A percentile compares a stretch with the other conserved stretches of the same genome.
Evolutionary conservation across 2,888 invertebrate species (phyloP).

Genomic region (Tetheella fluctuosa): DNA sequence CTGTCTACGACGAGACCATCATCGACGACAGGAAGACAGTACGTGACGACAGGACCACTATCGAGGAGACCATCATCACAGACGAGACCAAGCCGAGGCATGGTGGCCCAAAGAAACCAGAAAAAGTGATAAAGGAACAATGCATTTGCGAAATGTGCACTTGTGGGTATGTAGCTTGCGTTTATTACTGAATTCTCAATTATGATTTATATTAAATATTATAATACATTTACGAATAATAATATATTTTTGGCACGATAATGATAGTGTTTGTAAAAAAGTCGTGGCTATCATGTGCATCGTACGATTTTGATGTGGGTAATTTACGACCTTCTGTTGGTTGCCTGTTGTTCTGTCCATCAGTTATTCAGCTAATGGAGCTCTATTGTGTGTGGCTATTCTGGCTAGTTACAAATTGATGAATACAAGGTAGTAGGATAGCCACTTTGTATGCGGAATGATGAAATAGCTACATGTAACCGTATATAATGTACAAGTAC

Average conservation of each 20-base stretch:
- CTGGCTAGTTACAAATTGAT: background rate
- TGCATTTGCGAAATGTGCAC: conserved; percentile 96
- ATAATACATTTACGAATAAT: too few species aligned
- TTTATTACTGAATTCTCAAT: background rate
- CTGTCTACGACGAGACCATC: conserved; percentile 76
- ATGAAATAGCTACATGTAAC: conserved; percentile 9
- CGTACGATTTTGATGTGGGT: conserved; percentile 13
- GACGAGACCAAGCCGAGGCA: conserved; percentile 70
- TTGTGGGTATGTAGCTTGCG: conserved; percentile 89
- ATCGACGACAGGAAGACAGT: conserved; percentile 75
- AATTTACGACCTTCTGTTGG: conserved; percentile 27
- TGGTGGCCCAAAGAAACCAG: conserved; percentile 75
- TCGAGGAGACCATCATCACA: conserved; percentile 64
- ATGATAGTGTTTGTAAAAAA: conserved; percentile 7
- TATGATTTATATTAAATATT: background rate
- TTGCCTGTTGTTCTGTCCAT: conserved; percentile 25
- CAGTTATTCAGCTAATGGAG: conserved; percentile 30
- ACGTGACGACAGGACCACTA: conserved; percentile 73
- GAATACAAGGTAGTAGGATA: background rate
- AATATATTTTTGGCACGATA: conserved; percentile 29
- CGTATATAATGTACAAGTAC: background rate
- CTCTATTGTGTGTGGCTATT: conserved; percentile 35
- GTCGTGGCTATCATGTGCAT: background rate
- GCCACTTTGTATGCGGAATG: background rate
- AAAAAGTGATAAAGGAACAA: conserved; percentile 87